phyloP scores from a whole-genome alignment of 2,888 invertebrate genomes.

The Drosophila birchii region DNA sequence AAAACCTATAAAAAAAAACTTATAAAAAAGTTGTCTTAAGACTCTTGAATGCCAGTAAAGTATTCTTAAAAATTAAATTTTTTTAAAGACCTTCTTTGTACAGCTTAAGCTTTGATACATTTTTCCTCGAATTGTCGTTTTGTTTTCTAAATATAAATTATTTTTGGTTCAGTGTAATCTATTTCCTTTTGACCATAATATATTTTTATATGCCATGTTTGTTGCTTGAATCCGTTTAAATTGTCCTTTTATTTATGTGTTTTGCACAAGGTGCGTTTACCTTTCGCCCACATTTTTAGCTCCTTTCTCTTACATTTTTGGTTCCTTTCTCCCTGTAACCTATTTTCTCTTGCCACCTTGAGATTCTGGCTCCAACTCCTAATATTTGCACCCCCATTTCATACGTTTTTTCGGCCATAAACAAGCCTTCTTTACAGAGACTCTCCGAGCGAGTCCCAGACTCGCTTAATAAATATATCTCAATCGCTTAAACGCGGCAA shows the following conservation, averaged over 20 bases:
- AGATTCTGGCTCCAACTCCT: not conserved
- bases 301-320: not conserved
- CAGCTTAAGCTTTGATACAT: too few species aligned
- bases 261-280: slow-evolving; percentile 30
- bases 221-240: slow-evolving; percentile 35
- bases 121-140: not conserved
- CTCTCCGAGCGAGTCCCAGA: slow-evolving; percentile 22
- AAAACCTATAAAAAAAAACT: too few species aligned
- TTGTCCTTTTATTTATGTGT: slow-evolving; percentile 71
- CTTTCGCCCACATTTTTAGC: not conserved
- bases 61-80: too few species aligned
- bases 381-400: not conserved
- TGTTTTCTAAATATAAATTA: not conserved
- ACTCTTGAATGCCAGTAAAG: too few species aligned
- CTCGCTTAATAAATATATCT: slow-evolving; percentile 65
- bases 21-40: too few species aligned
- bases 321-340: not conserved
- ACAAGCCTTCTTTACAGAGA: slow-evolving; percentile 35
- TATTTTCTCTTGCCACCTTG: not conserved
- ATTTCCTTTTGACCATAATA: slow-evolving; percentile 40
- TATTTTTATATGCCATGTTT: slow-evolving; percentile 49
- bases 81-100: too few species aligned
- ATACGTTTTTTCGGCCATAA: slow-evolving; percentile 34
- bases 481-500: slow-evolving; percentile 55
- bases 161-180: not conserved